Base-by-base conservation (phyloP, 2,113 vertebrate species). In the Xenopus laevis region DNA sequence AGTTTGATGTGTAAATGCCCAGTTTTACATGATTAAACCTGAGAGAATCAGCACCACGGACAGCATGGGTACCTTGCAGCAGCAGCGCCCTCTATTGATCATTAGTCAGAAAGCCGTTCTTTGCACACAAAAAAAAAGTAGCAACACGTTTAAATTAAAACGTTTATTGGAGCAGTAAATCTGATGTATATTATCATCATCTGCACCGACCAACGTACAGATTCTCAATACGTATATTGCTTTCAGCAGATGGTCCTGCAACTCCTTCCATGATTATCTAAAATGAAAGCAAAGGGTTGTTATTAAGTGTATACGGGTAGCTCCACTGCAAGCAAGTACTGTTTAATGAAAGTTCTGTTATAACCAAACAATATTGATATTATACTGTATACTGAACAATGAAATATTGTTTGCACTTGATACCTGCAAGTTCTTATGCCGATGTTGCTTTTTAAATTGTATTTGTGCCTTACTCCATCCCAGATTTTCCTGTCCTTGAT, bases 1-100 rank as follows among this genome's bases (percentile, higher is more conserved):
- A 33, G 30, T 33, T 6, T 40, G 6, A 6, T 9, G 6, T 40
- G 33, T 40, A 7, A 55, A n/a, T n/a, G 1, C 53, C 9, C 53
- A 8, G 17, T 18, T 27, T 4, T 9, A 60, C 3, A 21, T 60
- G 4, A 60, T 60, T 21, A 4, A 50, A 50, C 47, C 47, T 60
- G 21, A 60, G 2, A 23, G 12, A n/a, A 70, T 77, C 74, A 77
- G 74, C 60, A 77, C 74, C 74, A 63, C 20, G 59, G 66, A 77
- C 62, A 75, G 73, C 58, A 12, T 7, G 53, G 13, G 27, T 10
- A 68, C 53, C 13, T 65, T 73, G 18, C 58, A 57, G 20, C 21
- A 15, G 9, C 47, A 77, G 74, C 67, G 45, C 74, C 74, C 74
- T 77, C 74, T 77, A 46, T 30, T 64, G 74, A 21, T 4, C 10